Conservation (phyloP, 2,888 invertebrate genomes). For the Slavum lentiscoides region DNA sequence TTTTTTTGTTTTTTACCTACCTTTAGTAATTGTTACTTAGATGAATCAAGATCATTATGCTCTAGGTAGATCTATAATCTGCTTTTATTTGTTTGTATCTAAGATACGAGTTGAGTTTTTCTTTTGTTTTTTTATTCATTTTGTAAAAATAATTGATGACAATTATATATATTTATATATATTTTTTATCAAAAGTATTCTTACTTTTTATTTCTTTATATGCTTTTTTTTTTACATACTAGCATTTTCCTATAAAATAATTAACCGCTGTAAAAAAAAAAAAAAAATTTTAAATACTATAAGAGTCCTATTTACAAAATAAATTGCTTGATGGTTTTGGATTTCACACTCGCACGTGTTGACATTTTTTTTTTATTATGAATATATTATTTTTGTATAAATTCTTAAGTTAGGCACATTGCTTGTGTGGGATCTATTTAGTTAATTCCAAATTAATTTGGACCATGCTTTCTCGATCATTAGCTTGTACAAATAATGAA, state of each 20-base stretch:
- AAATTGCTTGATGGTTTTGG: slow-evolving; percentile 51
- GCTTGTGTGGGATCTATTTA: slow-evolving; percentile 47
- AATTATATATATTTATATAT: slow-evolving; percentile 45
- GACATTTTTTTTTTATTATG: slow-evolving; percentile 26
- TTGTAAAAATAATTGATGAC: slow-evolving; percentile 39
- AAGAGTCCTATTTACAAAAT: slow-evolving; percentile 22
- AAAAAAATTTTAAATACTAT: slow-evolving; percentile 13
- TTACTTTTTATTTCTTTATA: slow-evolving; percentile 42
- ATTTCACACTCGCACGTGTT: slow-evolving; percentile 51
- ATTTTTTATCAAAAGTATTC: slow-evolving; percentile 42
- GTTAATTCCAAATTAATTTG: slow-evolving; percentile 37
- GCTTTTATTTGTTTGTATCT: slow-evolving; percentile 40
- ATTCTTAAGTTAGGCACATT: slow-evolving; percentile 34
- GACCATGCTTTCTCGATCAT: slow-evolving; percentile 48
- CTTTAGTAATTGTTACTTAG: slow-evolving; percentile 37
- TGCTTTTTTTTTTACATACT: slow-evolving; percentile 27
- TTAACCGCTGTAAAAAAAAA: slow-evolving; percentile 27
- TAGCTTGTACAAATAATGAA: slow-evolving; percentile 29
- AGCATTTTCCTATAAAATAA: slow-evolving; percentile 35
- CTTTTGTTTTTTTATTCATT: slow-evolving; percentile 36
- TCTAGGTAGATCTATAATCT: slow-evolving; percentile 32
- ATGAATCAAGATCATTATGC: slow-evolving; percentile 18
- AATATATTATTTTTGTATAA: slow-evolving; percentile 41
- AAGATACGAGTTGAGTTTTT: slow-evolving; percentile 40
- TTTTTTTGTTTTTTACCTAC: slow-evolving; percentile 9